Evolutionary conservation across 2,888 invertebrate species (phyloP).

Genomic region (Eupithecia subfuscata): DNA sequence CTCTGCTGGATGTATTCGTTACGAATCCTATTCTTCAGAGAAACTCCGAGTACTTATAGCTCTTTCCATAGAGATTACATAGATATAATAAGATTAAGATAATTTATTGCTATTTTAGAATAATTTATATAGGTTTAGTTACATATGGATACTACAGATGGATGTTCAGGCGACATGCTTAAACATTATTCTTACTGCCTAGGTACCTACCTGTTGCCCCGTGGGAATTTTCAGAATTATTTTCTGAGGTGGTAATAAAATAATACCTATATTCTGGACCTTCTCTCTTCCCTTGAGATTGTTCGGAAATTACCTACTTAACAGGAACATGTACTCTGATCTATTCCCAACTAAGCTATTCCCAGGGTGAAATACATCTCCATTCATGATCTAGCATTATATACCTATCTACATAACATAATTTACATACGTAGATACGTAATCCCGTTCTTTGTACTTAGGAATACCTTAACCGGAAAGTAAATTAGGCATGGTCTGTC

Average conservation of each 20-base stretch:
- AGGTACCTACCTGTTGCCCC: neutral
- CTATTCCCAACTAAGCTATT: too few relatives aligned
- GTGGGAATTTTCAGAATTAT: neutral
- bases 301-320: neutral
- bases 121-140: too few relatives aligned
- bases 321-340: neutral
- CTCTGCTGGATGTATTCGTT: too few relatives aligned
- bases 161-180: too few relatives aligned
- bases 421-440: neutral
- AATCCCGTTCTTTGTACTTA: neutral
- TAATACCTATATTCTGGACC: neutral
- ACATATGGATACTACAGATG: too few relatives aligned
- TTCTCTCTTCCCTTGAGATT: neutral
- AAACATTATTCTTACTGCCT: neutral
- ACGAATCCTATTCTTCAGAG: too few relatives aligned
- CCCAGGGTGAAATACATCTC: neutral
- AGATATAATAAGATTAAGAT: too few relatives aligned
- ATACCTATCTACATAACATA: neutral
- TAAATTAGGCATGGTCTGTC: neutral
- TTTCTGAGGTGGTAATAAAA: neutral
- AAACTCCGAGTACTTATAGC: too few relatives aligned
- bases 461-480: neutral
- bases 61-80: too few relatives aligned
- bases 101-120: neutral
- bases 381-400: neutral